Evolutionary conservation across 2,113 vertebrate species (phyloP), one percentile per base, ranked within the genome.

Genomic region (Corvus hawaiiensis): DNA sequence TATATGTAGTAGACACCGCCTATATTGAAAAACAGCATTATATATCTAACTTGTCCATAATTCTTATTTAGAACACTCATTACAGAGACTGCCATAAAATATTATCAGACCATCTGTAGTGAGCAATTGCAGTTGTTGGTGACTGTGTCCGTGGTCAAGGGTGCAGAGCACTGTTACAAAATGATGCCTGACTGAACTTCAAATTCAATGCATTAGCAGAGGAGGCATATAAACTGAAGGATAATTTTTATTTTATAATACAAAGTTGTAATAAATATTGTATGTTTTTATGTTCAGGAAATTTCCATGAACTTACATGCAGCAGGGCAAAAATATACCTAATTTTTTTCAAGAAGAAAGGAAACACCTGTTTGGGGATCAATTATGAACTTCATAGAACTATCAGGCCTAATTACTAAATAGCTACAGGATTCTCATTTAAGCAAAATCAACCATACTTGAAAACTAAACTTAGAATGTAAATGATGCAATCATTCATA

Each of bases 401-500:
- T 97, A 97, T 97, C 97, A 97, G 92, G 95, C 82, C 95, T 98
- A 98, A 98, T 98, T 98, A 94, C 97, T 96, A 96, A 97, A 97
- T 95, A 97, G 95, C 94, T 97, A 86, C 91, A 97, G 93, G 96
- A 97, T 97, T 97, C 95, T 96, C 80, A 96, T 98, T 97, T 97
- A 96, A 98, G 97, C 93, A 95, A 97, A 98, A 98, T 98, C 96
- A 98, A 94, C 97, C 96, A 89, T 89, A 97, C 97, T 98, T 98
- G 96, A 98, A 97, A 96, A 98, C 97, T 97, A 97, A 98, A 98
- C 95, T 93, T 97, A 86, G 94, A 97, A 97, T 98, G 96, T 97
- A 98, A 98, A 97, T 98, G 95, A 92, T 98, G 97, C 95, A 98
- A 97, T 98, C 95, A 98, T 93, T 98, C 96, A 94, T 97, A 98